Percentiles rank a stretch among this genome's conserved stretches.
Conservation (phyloP, 2,888 invertebrate species). For the Arctia plantaginis region DNA sequence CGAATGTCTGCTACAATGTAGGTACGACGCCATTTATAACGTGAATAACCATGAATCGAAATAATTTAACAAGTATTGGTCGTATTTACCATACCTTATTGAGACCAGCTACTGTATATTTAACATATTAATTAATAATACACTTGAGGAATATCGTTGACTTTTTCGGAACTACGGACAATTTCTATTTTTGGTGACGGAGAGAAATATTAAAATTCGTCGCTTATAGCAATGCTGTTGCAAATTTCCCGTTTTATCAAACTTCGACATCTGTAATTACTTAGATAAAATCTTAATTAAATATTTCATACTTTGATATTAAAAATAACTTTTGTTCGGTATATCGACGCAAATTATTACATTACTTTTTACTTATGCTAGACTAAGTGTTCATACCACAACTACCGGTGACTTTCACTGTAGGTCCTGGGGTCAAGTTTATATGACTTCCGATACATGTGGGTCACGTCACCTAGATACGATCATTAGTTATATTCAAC, state of each 20-base stretch:
- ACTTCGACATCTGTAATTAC: slow-evolving; percentile 51
- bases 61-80: slow-evolving; percentile 46
- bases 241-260: slow-evolving; percentile 46
- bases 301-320: slow-evolving; percentile 24
- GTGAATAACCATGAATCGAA: slow-evolving; percentile 35
- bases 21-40: slow-evolving; percentile 31
- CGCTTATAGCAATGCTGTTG: slow-evolving; percentile 20
- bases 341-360: background rate
- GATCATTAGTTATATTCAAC: slow-evolving; percentile 70
- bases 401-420: slow-evolving; percentile 83
- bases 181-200: slow-evolving; percentile 25
- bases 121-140: slow-evolving; percentile 44
- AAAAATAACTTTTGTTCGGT: slow-evolving; percentile 18
- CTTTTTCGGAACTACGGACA: slow-evolving; percentile 20
- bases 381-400: slow-evolving; percentile 55
- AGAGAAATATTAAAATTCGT: slow-evolving; percentile 21
- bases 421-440: slow-evolving; percentile 75
- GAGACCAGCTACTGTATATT: slow-evolving; percentile 40
- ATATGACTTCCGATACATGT: slow-evolving; percentile 68
- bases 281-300: slow-evolving; percentile 57
- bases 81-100: slow-evolving; percentile 34
- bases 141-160: slow-evolving; percentile 25
- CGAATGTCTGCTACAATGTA: slow-evolving; percentile 25
- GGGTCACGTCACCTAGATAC: slow-evolving; percentile 63
- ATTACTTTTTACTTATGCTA: slow-evolving; percentile 6